Percentiles rank a stretch among this genome's conserved stretches.
Evolutionary conservation across 2,888 invertebrate species (phyloP).

Genomic region (Tubiluchus corallicola): DNA sequence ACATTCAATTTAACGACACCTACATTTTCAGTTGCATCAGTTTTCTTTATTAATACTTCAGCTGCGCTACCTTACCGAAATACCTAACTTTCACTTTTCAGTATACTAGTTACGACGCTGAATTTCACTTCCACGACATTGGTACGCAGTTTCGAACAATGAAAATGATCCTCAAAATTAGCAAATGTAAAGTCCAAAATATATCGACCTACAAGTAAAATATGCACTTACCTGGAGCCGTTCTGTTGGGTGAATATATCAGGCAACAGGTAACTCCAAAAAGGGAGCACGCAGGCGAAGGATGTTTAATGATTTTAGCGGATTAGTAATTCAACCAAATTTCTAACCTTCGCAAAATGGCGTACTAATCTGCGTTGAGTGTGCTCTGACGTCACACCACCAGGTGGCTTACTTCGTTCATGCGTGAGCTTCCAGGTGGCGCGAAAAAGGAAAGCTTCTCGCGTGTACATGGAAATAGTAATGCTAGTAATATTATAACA

Average conservation of each 20-base stretch:
- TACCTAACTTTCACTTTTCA: too few species aligned
- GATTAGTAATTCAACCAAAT: neutral
- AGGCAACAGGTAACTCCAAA: neutral
- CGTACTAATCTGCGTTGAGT: neutral
- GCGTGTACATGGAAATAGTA: too few species aligned
- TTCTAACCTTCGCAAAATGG: neutral
- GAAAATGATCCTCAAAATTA: neutral
- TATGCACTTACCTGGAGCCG: conserved; percentile 3
- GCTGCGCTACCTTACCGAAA: too few species aligned
- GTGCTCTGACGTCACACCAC: neutral
- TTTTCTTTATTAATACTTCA: too few species aligned
- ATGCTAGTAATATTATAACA: too few species aligned
- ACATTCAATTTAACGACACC: too few species aligned
- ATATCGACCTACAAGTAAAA: neutral
- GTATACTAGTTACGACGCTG: too few species aligned
- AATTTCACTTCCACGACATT: too few species aligned
- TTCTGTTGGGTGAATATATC: neutral
- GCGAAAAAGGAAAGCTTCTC: too few species aligned
- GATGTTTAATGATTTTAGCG: neutral
- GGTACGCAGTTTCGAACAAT: too few species aligned
- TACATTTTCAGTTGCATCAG: neutral
- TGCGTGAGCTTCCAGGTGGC: too few species aligned
- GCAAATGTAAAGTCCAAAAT: neutral
- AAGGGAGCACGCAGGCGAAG: neutral
- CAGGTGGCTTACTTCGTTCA: too few species aligned